Percentiles rank a stretch among this genome's conserved stretches.
These are phyloP conservation scores for Fratercula arctica DNA, from an alignment of 2,797 vertebrate species.

Conservation along the genomic window DNA sequence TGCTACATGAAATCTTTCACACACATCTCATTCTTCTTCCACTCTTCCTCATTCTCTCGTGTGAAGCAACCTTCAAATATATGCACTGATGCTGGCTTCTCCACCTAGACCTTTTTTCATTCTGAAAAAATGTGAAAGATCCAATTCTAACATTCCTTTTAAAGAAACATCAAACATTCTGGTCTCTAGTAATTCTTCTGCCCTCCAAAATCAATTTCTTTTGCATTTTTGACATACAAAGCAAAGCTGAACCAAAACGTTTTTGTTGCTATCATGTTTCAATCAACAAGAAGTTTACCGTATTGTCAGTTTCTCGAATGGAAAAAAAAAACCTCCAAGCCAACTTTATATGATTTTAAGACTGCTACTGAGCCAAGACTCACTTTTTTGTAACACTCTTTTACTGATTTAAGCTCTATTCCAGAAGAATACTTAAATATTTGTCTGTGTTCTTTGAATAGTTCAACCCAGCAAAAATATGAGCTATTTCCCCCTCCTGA, in stretches of 20 bases:
- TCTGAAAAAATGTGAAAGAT: neutral
- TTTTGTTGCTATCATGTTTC: neutral
- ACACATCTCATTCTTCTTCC: neutral
- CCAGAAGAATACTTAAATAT: neutral
- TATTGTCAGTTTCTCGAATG: neutral
- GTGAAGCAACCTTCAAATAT: neutral
- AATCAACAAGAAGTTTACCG: neutral
- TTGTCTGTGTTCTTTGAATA: neutral
- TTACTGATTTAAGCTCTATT: neutral
- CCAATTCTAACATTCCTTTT: neutral
- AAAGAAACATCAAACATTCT: neutral
- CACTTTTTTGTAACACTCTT: neutral
- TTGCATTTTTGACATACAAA: neutral
- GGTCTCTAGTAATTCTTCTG: neutral
- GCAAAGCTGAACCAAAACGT: neutral
- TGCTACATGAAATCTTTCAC: neutral
- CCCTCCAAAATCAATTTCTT: neutral
- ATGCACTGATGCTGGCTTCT: neutral
- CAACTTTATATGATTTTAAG: neutral
- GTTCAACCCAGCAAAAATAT: neutral
- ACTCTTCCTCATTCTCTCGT: neutral
- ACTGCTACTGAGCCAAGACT: neutral
- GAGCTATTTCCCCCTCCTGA: neutral
- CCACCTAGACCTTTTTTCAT: neutral
- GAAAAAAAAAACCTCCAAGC: neutral